Evolutionary conservation across 2,797 vertebrate species (phyloP), one percentile per base, ranked within the genome.

Genomic region (Rhinoraja longicauda): DNA sequence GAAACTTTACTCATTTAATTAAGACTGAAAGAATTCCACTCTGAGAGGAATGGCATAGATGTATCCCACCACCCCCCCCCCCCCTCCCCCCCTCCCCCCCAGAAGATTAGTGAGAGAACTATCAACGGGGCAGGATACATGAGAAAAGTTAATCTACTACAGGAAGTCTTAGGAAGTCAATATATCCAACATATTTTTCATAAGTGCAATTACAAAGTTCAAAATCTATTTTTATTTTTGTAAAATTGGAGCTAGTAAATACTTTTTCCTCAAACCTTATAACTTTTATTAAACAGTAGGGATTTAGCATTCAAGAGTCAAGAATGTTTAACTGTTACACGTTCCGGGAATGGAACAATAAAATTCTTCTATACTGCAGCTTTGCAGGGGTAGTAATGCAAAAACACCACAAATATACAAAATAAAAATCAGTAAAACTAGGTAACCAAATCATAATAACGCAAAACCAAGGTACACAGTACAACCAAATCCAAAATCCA

Each of bases 91-190:
- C 32, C 32, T 32, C 32, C 32, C 39, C 7, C 32, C 84, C 2
- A 0, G 59, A 36, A 88, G 21, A 67, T 36, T 36, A 67, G 84
- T 21, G 29, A 67, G 64, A 32, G 15, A 67, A 9, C 6, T n/a
- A 64, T 8, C n/a, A 36, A 88, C 39, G 67, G 57, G 6, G 59
- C 5, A 32, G 10, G n/a, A 32, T 77, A 86, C 15, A 17, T 88
- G 59, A 88, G 36, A 67, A 88, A 36, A n/a, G 17, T 88, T 59
- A 67, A 88, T 88, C 84, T 36, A 29, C 84, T 88, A 19, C n/a
- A n/a, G 59, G 15, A 62, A n/a, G 13, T 21, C n/a, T 67, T 19
- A 88, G 84, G 59, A 88, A n/a, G n/a, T 8, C 4, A n/a, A 6
- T 64, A 1, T 64, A n/a, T 88, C 19, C 0, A n/a, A 32, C n/a